These are phyloP conservation scores for Leucosticte australis DNA, from an alignment of 2,113 vertebrate genomes.

Conservation along the genomic window DNA sequence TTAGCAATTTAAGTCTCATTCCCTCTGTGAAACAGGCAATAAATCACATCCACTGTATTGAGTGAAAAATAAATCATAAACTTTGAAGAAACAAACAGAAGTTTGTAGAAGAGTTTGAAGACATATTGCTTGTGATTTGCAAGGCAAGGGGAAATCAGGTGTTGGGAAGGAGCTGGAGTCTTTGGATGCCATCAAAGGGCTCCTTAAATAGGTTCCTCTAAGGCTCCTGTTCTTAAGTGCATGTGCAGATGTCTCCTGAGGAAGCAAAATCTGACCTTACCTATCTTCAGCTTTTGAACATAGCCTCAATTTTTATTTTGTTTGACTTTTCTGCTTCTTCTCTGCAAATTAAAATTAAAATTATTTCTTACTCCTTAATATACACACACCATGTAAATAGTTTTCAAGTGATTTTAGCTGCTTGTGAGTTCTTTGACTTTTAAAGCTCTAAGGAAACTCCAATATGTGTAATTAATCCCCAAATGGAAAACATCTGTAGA, in stretches of 20 bases:
- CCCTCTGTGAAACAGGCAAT: slow-evolving; percentile 40
- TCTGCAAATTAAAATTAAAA: background rate
- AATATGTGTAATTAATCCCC: background rate
- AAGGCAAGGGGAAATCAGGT: background rate
- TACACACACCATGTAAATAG: accelerated
- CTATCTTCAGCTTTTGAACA: background rate
- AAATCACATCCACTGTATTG: slow-evolving; percentile 54
- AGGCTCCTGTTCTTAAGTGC: background rate
- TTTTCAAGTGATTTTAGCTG: background rate
- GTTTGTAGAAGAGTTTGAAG: slow-evolving; percentile 9
- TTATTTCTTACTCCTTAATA: background rate
- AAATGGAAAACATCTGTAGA: background rate
- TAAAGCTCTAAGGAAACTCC: background rate
- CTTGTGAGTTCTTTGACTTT: background rate
- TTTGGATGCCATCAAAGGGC: background rate
- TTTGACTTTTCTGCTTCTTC: background rate
- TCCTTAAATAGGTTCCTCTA: background rate
- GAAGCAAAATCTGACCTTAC: background rate
- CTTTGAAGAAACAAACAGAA: slow-evolving; percentile 36
- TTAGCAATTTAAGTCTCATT: slow-evolving; percentile 60
- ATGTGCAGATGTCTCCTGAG: background rate
- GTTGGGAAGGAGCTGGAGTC: background rate
- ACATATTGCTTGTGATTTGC: background rate
- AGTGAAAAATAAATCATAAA: slow-evolving; percentile 66
- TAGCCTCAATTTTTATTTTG: background rate